phyloP scores from a whole-genome alignment of 2,797 vertebrate genomes.

The Mus minutoides region DNA sequence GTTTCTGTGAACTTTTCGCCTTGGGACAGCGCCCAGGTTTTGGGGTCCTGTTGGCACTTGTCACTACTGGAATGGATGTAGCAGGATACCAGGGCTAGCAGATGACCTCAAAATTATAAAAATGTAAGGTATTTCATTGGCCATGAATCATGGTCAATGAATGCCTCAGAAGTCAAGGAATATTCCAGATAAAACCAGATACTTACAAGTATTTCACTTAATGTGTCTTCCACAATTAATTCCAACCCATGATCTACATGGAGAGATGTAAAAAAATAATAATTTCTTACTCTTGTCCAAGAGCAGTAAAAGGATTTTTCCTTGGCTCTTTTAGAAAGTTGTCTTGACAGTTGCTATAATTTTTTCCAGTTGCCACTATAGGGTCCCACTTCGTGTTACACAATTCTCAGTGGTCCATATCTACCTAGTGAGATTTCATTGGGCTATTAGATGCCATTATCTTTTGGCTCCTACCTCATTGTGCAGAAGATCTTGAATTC shows the following conservation, averaged over 20 bases:
- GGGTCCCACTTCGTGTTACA: neutral
- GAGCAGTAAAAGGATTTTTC: neutral
- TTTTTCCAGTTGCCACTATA: neutral
- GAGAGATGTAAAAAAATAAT: neutral
- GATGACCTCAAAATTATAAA: neutral
- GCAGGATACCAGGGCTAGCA: neutral
- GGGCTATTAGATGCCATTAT: neutral
- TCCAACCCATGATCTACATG: neutral
- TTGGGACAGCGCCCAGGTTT: no score
- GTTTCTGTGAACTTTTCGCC: no score
- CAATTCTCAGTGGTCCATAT: neutral
- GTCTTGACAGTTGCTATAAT: neutral
- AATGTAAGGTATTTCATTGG: neutral
- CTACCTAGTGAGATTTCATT: neutral
- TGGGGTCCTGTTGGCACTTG: no score
- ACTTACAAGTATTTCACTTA: constrained; percentile 39
- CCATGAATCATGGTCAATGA: neutral
- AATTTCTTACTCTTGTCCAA: neutral
- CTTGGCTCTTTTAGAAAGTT: neutral
- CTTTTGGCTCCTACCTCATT: neutral
- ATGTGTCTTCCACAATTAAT: neutral
- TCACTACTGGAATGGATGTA: no score
- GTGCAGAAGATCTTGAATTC: neutral
- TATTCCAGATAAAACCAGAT: neutral
- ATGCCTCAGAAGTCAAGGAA: neutral